Conservation (phyloP, 2,797 vertebrate species). For the Oophaga sylvatica region DNA sequence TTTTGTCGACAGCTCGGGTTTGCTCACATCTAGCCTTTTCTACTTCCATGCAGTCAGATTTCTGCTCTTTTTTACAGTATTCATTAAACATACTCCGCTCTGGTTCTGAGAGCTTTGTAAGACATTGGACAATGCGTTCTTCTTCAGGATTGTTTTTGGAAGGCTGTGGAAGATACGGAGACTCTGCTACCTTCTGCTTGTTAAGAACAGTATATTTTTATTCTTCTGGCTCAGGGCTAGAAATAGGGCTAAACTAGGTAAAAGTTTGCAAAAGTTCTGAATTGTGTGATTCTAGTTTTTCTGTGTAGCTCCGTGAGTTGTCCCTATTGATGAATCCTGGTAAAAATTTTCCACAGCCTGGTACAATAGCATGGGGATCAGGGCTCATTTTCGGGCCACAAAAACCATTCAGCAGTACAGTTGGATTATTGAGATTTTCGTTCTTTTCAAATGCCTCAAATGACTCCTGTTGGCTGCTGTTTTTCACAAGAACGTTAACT, state of each 20-base stretch:
- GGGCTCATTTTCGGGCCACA: constrained; percentile 72
- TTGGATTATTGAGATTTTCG: constrained; percentile 74
- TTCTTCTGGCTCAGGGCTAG: constrained; percentile 88
- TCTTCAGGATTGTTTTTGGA: too few relatives aligned
- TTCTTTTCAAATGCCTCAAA: constrained; percentile 83
- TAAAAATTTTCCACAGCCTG: constrained; percentile 83
- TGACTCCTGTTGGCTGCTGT: constrained; percentile 89
- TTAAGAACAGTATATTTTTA: constrained; percentile 76
- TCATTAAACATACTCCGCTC: too few relatives aligned
- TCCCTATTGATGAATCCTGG: constrained; percentile 86
- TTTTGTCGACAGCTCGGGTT: constrained; percentile 71
- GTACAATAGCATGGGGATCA: constrained; percentile 9
- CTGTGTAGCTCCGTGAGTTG: constrained; percentile 75
- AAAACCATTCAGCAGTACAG: constrained; percentile 87
- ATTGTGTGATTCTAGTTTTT: constrained; percentile 79
- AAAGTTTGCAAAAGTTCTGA: constrained; percentile 80
- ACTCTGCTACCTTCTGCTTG: constrained; percentile 71
- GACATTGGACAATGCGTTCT: too few relatives aligned
- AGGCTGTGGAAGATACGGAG: too few relatives aligned
- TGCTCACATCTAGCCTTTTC: constrained; percentile 67
- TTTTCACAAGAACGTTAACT: constrained; percentile 96
- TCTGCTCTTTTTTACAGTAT: too few relatives aligned
- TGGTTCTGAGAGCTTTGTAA: too few relatives aligned
- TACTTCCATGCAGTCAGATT: background rate
- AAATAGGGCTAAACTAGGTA: constrained; percentile 89